Evolutionary conservation across 2,888 invertebrate genomes (phyloP).

Genomic region (Stenodema calcarata): DNA sequence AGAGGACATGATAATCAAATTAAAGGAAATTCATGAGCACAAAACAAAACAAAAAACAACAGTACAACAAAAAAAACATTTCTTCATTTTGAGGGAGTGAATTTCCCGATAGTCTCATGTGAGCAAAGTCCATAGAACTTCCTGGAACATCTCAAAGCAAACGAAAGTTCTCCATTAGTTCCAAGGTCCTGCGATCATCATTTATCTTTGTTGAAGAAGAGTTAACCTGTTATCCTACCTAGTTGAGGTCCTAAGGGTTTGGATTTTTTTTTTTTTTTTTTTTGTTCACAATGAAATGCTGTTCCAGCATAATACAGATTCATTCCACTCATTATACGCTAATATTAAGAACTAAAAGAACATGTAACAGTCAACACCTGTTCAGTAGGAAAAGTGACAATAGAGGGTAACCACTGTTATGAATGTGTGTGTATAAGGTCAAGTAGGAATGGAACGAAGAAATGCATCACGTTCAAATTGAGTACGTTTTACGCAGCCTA

Average conservation of each 20-base stretch:
- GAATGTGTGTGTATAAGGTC: no score
- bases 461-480: no score
- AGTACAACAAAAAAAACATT: slow-evolving; percentile 16
- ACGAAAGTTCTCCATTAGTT: slow-evolving; percentile 65
- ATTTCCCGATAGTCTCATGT: slow-evolving; percentile 50
- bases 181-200: slow-evolving; percentile 50
- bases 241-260: background rate
- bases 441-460: no score
- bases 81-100: slow-evolving; percentile 51
- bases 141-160: slow-evolving; percentile 66
- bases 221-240: background rate
- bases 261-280: no score
- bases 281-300: no score
- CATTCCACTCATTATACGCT: no score
- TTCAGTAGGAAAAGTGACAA: no score
- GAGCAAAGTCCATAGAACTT: slow-evolving; percentile 54
- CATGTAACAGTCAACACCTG: no score
- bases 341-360: no score
- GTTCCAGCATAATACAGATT: no score
- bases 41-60: slow-evolving; percentile 17
- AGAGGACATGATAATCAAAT: slow-evolving; percentile 18
- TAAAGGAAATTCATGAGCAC: slow-evolving; percentile 39
- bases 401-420: no score
- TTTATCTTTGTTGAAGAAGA: background rate
- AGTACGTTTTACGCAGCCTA: no score